These are phyloP conservation scores for Eurystomus glaucurus DNA, from an alignment of 2,797 vertebrate species.

Conservation along the genomic window DNA sequence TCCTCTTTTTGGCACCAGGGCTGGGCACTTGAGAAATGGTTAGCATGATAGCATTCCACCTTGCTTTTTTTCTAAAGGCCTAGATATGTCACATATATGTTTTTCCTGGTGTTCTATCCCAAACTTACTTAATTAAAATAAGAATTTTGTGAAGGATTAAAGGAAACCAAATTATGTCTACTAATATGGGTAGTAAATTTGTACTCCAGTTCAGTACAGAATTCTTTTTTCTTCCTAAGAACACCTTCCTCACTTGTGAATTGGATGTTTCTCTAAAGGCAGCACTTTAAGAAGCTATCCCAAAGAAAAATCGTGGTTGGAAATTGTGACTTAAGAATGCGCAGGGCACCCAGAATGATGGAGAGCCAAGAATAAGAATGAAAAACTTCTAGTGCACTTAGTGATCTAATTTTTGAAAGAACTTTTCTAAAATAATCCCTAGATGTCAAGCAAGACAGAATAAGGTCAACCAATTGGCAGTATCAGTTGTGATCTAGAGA, in stretches of 20 bases:
- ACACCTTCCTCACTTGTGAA: not conserved
- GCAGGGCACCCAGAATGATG: not conserved
- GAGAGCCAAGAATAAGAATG: not conserved
- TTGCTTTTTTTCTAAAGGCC: not conserved
- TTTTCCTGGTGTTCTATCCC: not conserved
- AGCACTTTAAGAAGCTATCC: not conserved
- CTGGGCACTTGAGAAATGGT: not conserved
- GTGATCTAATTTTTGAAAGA: not conserved
- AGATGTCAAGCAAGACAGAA: not conserved
- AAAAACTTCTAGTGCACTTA: not conserved
- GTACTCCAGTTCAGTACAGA: not conserved
- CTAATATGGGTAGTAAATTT: not conserved
- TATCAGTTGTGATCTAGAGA: not conserved
- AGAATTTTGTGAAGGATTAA: not conserved
- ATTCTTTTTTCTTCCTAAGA: not conserved
- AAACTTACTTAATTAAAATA: not conserved
- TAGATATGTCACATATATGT: not conserved
- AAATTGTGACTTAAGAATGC: not conserved
- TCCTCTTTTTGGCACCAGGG: not conserved
- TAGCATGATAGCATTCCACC: not conserved
- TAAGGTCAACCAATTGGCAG: not conserved
- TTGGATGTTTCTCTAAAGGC: not conserved
- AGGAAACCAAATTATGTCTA: accelerated
- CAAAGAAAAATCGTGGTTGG: not conserved
- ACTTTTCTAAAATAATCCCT: not conserved